Base-by-base conservation (phyloP, 2,888 invertebrate species). In the Dryococelus australis region DNA sequence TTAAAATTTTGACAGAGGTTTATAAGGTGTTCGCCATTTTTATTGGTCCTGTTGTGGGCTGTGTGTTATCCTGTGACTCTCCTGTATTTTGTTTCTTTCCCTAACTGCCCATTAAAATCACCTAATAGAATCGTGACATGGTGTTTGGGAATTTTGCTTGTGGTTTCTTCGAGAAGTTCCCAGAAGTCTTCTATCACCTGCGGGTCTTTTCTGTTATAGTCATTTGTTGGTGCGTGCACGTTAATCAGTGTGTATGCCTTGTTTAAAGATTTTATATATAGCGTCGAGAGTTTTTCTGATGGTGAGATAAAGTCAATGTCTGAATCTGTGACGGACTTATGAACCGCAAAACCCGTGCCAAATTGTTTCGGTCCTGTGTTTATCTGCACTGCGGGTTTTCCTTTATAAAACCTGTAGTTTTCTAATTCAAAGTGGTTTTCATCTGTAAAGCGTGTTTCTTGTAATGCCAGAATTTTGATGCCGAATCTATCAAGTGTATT, bases 211-310 rank as follows among this genome's bases (percentile, higher is more conserved):
- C 65, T 87, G 53, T 83, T 86, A 84, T 86, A 86, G 24, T 78
- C 28, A 83, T 87, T 87, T 86, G 86, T 86, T 78, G 87, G 87
- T 84, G 87, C 86, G 35, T 87, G 87, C 47, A 86, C 87, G 43
- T 87, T 87, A 16, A 87, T 86, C 2, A 87, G 65, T 20, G 86
- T 87, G 87, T 87, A 87, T 43, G 81, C 83, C 86, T 86, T 87
- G 87, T 86, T 87, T 65, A 78, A 43, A 43, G 83, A 65, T n/a
- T n/a, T 86, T 87, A 47, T 47, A 6, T 47, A 47, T 6, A 47
- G 47, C 6, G 47, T 47, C 12, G 47, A 47, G 12, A 47, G 6
- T 47, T 12, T 47, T 47, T 47, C 47, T 47, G 84, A 47, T 87
- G 84, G 43, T 79, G n/a, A n/a, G n/a, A n/a, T n/a, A n/a, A n/a